Evolutionary conservation across 2,113 vertebrate species (phyloP), one percentile per base, ranked within the genome.

Genomic region (Rostratula benghalensis): DNA sequence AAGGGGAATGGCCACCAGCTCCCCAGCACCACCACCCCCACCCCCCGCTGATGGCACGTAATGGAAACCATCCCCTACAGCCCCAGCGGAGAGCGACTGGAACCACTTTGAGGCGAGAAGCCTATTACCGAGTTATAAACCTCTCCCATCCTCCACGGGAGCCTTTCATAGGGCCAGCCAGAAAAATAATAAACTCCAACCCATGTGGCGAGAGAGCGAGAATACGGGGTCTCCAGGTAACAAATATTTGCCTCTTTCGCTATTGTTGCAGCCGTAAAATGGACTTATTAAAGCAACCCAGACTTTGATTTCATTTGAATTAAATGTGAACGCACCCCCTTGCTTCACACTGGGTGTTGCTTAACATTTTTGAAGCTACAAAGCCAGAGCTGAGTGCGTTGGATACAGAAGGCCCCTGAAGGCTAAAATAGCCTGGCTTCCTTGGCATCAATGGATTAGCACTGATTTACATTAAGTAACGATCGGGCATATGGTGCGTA

Each of bases 321-420:
- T 27, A 60, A 91, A 81, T 2, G 10, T 46, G 85, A 94, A 61
- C 5, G 35, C 11, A 54, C 69, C 41, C 25, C 70, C 69, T 94
- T 16, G 79, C 94, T 96, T 90, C 96, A 88, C 94, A 24, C 86
- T 13, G 92, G 73, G 89, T 12, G 16, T 20, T 8, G 64, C 93
- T 97, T 79, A 76, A 88, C 89, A 53, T 94, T 90, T 91, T 81
- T 77, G 80, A 63, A 90, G 83, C 78, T 87, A 60, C 21, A 12
- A 60, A 91, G 87, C 64, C 87, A 21, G 87, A 57, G 65, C 57
- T 41, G 81, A 60, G 77, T 0, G 59, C 7, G 7, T 13, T 12
- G 1, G 12, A 23, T 18, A 48, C 69, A 54, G 80, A 48, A 75
- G 63, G 88, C 73, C 83, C 76, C 50, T 4, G 0, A 9, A 1